These are phyloP conservation scores for Bombus picipes DNA, from an alignment of 1,140 invertebrate species.

Conservation along the genomic window DNA sequence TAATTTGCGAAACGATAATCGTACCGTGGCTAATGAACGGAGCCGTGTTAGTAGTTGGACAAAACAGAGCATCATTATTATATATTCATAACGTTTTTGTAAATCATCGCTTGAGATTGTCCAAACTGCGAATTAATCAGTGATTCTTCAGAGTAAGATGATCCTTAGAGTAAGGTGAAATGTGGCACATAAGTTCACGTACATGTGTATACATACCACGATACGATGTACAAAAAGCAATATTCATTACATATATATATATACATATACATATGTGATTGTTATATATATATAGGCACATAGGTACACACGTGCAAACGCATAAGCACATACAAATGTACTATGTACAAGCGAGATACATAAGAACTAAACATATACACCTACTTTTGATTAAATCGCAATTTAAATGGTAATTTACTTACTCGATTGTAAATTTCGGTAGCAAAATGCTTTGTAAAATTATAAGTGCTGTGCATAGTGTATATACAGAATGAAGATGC, in stretches of 20 bases:
- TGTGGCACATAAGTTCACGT: constrained; percentile 45
- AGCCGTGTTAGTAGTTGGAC: background rate
- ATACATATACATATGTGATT: constrained; percentile 29
- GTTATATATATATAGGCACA: constrained; percentile 37
- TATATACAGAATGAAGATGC: constrained; percentile 49
- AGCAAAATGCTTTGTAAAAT: constrained; percentile 59
- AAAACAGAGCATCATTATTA: constrained; percentile 24
- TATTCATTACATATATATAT: constrained; percentile 53
- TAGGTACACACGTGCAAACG: background rate
- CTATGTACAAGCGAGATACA: constrained; percentile 33
- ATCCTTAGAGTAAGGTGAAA: background rate
- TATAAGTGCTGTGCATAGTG: constrained; percentile 60
- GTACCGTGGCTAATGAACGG: background rate
- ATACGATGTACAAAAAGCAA: constrained; percentile 71
- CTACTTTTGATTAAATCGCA: constrained; percentile 50
- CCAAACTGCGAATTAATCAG: constrained; percentile 24
- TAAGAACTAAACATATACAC: constrained; percentile 43
- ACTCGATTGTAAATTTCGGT: constrained; percentile 62
- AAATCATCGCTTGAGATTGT: constrained; percentile 31
- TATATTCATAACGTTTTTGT: constrained; percentile 23
- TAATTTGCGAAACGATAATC: background rate
- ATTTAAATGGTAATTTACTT: constrained; percentile 51
- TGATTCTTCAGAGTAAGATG: constrained; percentile 11
- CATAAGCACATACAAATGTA: constrained; percentile 37
- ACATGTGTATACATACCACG: constrained; percentile 62